phyloP scores from a whole-genome alignment of 2,113 vertebrate species.

The Erinaceus europaeus region DNA sequence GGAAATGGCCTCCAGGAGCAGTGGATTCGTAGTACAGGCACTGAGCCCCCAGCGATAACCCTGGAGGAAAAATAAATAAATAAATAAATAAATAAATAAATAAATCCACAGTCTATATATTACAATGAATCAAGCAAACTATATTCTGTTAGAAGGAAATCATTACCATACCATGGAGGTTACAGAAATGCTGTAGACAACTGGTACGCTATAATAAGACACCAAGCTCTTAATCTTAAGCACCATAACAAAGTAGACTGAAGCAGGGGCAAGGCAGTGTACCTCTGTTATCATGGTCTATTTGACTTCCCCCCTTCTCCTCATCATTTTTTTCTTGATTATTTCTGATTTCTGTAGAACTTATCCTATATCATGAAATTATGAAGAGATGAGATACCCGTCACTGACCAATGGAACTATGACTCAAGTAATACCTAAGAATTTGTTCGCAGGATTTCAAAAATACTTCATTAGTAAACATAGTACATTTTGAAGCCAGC shows the following conservation, averaged over 20 bases:
- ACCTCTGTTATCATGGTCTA: background rate
- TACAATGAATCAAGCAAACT: background rate
- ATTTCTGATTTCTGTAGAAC: background rate
- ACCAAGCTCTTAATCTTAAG: background rate
- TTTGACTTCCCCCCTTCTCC: background rate
- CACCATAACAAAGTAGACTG: background rate
- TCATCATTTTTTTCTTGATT: background rate
- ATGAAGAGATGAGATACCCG: background rate
- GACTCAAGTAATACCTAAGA: background rate
- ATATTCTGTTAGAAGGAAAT: background rate
- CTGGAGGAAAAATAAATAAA: too few relatives aligned
- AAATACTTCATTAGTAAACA: background rate
- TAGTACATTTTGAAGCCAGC: background rate
- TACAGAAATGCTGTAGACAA: background rate
- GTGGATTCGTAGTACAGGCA: too few relatives aligned
- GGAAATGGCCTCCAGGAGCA: too few relatives aligned
- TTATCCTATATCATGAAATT: background rate
- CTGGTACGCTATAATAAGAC: background rate
- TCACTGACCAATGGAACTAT: background rate
- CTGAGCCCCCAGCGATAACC: too few relatives aligned
- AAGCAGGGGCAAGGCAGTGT: background rate
- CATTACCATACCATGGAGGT: background rate
- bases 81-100: too few relatives aligned
- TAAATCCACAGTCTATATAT: background rate
- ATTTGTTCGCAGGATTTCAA: conserved; percentile 13